These are phyloP conservation scores for Pterocles gutturalis DNA, from an alignment of 2,113 vertebrate species.

Conservation along the genomic window DNA sequence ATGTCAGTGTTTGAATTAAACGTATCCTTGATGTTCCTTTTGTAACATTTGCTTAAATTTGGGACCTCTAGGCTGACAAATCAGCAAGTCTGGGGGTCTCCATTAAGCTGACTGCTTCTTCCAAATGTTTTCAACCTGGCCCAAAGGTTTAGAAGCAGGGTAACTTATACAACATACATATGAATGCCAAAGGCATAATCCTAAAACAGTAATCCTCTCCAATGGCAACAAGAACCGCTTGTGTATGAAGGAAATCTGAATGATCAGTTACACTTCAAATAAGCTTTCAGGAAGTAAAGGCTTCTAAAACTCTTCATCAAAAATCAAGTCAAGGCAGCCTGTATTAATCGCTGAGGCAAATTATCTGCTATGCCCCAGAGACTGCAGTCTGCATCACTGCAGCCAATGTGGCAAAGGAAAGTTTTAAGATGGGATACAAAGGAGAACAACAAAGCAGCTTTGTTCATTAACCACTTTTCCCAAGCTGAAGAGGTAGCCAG, in stretches of 20 bases:
- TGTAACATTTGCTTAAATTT: not conserved
- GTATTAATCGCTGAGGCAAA: not conserved
- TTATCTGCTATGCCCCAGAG: not conserved
- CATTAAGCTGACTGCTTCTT: not conserved
- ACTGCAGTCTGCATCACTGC: not conserved
- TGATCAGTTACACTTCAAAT: not conserved
- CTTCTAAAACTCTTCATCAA: not conserved
- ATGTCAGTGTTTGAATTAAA: not conserved
- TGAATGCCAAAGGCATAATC: not conserved
- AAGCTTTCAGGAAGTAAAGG: not conserved
- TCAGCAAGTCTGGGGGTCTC: not conserved
- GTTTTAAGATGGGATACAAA: slow-evolving; percentile 6
- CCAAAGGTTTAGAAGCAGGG: not conserved
- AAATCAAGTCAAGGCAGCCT: not conserved
- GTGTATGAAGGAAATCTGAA: not conserved
- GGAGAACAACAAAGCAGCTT: not conserved
- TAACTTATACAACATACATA: not conserved
- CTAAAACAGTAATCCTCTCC: not conserved
- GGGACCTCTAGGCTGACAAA: not conserved
- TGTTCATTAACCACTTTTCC: slow-evolving; percentile 5
- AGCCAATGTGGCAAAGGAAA: not conserved
- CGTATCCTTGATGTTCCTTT: not conserved
- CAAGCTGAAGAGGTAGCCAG: not conserved
- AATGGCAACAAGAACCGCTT: not conserved
- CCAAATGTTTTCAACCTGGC: not conserved